Percentiles rank a stretch among this genome's conserved stretches.
phyloP scores from a whole-genome alignment of 2,113 vertebrate genomes.

The Dermatemys mawii region DNA sequence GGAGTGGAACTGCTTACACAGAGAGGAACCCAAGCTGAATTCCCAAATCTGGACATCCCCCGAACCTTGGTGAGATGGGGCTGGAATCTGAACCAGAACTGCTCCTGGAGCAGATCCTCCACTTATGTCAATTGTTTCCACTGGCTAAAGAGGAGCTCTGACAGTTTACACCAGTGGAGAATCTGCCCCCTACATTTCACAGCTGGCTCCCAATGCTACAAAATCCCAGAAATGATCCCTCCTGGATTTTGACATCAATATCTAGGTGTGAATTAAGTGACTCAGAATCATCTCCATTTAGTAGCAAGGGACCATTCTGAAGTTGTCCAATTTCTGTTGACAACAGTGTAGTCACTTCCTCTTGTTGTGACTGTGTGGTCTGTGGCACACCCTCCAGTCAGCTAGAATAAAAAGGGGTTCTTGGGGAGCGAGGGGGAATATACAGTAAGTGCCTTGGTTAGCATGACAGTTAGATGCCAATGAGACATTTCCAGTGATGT shows the following conservation, averaged over 20 bases:
- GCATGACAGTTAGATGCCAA: background rate
- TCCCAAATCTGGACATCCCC: accelerated
- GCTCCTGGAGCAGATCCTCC: accelerated
- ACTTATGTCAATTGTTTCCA: background rate
- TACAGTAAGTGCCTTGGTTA: background rate
- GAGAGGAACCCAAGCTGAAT: background rate
- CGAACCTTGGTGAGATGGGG: background rate
- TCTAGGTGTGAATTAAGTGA: background rate
- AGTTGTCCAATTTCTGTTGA: background rate
- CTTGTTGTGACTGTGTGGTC: background rate
- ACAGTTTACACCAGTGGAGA: background rate
- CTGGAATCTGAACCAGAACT: background rate
- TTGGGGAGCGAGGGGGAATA: background rate
- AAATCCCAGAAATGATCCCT: background rate
- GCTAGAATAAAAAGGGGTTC: background rate
- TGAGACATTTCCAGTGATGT: background rate
- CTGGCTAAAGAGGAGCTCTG: accelerated
- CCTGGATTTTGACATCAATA: background rate
- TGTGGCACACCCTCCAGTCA: background rate
- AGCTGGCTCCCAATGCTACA: accelerated
- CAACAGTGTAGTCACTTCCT: background rate
- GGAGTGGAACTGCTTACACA: background rate
- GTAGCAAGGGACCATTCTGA: background rate
- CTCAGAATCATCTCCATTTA: background rate
- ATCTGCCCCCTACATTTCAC: background rate